Evolutionary conservation across 1,140 invertebrate genomes (phyloP).

Genomic region (Dreissena rostriformis): DNA sequence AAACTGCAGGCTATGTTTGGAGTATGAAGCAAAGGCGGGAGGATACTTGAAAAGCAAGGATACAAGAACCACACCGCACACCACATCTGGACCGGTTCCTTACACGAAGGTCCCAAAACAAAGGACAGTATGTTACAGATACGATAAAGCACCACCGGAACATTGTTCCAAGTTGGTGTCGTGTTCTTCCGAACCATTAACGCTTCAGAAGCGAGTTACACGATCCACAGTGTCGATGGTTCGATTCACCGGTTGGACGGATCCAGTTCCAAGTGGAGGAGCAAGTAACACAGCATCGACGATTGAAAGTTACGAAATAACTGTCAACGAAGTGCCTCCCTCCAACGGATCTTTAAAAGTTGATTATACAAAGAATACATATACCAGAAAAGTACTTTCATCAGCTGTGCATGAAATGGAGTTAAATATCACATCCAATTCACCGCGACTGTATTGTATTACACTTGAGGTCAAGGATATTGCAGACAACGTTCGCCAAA

Average conservation of each 20-base stretch:
- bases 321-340: slow-evolving; percentile 17
- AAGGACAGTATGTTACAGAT: slow-evolving; percentile 16
- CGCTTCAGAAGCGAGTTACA: slow-evolving; percentile 1
- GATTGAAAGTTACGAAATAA: not conserved
- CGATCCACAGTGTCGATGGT: not conserved
- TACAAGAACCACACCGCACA: not conserved
- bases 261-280: not conserved
- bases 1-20: not conserved
- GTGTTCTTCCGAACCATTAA: not conserved
- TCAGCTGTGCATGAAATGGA: not conserved
- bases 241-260: slow-evolving; percentile 9
- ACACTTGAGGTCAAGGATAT: slow-evolving; percentile 34
- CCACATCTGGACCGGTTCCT: not conserved
- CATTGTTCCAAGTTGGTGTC: not conserved
- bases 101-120: slow-evolving; percentile 1
- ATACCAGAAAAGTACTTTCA: not conserved
- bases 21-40: slow-evolving; percentile 10
- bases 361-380: not conserved
- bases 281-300: not conserved
- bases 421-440: not conserved
- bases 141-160: slow-evolving; percentile 1
- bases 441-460: slow-evolving; percentile 18
- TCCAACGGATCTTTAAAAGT: not conserved
- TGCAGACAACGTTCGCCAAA: slow-evolving; percentile 22
- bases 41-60: not conserved